A percentile compares a stretch with the other conserved stretches of the same genome.
Evolutionary conservation across 2,888 invertebrate genomes (phyloP).

Genomic region (Scaptomyza flava): DNA sequence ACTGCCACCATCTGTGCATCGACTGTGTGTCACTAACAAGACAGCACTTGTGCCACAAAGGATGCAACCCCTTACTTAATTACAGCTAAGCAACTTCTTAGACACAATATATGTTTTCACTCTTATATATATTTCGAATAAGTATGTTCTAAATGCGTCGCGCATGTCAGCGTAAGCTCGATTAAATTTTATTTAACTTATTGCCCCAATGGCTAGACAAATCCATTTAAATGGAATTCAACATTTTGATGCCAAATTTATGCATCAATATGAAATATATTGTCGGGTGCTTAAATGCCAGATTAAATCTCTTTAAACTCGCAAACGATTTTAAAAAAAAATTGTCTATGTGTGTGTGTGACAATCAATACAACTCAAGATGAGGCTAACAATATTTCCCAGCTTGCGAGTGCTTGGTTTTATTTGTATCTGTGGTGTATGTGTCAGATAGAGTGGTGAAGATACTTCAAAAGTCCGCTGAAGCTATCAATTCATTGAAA

Average conservation of each 20-base stretch:
- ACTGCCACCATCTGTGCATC: constrained; percentile 31
- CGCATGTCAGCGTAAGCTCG: constrained; percentile 2
- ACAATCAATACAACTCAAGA: constrained; percentile 2
- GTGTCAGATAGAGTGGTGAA: not conserved
- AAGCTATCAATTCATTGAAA: constrained; percentile 41
- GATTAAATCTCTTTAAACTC: constrained; percentile 52
- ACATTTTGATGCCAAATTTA: constrained; percentile 71
- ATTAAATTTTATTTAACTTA: constrained; percentile 65
- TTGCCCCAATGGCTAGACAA: constrained; percentile 65
- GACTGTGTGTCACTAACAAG: constrained; percentile 11
- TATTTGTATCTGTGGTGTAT: not conserved
- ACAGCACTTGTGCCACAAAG: constrained; percentile 27
- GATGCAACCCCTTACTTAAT: constrained; percentile 1
- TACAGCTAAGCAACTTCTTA: constrained; percentile 6
- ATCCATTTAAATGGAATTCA: constrained; percentile 55
- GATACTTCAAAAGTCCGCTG: constrained; percentile 9
- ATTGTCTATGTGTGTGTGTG: constrained; percentile 26
- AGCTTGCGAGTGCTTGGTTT: not conserved
- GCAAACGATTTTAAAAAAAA: constrained; percentile 64
- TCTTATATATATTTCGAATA: not conserved
- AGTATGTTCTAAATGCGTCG: constrained; percentile 13
- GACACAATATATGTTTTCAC: constrained; percentile 9
- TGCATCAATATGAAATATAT: constrained; percentile 59
- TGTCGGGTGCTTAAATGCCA: constrained; percentile 25
- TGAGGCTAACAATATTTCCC: constrained; percentile 20